Evolutionary conservation across 2,888 invertebrate species (phyloP).

Genomic region (Mimumesa dahlbomi): DNA sequence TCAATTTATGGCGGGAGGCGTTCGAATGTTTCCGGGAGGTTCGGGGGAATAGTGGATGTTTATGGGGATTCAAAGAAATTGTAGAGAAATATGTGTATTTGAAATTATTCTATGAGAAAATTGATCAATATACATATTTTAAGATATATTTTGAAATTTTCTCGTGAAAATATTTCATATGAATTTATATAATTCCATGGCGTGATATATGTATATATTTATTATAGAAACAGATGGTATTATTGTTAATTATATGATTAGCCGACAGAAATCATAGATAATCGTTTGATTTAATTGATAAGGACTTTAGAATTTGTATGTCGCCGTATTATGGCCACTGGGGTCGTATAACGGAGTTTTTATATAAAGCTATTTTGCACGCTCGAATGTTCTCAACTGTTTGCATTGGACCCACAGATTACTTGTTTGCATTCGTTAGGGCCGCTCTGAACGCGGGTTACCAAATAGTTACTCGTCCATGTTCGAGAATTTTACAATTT

Average conservation of each 20-base stretch:
- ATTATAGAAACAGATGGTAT: background rate
- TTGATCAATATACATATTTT: too few relatives aligned
- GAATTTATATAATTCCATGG: too few relatives aligned
- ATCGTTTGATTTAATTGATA: background rate
- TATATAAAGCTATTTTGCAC: constrained; percentile 2
- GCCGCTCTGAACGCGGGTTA: background rate
- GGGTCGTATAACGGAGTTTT: constrained; percentile 10
- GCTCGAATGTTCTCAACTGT: constrained; percentile 2
- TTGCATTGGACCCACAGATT: constrained; percentile 3
- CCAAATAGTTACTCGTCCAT: constrained; percentile 3
- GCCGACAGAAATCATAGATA: background rate
- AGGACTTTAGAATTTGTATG: background rate
- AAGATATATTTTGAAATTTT: too few relatives aligned
- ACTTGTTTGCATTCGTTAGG: constrained; percentile 5
- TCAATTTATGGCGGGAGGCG: background rate
- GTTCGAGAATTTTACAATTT: background rate
- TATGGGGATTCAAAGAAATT: too few relatives aligned
- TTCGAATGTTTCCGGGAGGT: constrained; percentile 5
- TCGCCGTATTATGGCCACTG: background rate
- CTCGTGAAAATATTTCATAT: too few relatives aligned
- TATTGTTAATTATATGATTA: background rate
- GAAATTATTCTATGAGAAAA: too few relatives aligned
- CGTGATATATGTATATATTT: too few relatives aligned
- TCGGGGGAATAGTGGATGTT: too few relatives aligned
- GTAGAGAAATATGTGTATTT: too few relatives aligned